Evolutionary conservation across 1,140 invertebrate species (phyloP), one percentile per base, ranked within the genome.

Genomic region (Aphelinus certus): DNA sequence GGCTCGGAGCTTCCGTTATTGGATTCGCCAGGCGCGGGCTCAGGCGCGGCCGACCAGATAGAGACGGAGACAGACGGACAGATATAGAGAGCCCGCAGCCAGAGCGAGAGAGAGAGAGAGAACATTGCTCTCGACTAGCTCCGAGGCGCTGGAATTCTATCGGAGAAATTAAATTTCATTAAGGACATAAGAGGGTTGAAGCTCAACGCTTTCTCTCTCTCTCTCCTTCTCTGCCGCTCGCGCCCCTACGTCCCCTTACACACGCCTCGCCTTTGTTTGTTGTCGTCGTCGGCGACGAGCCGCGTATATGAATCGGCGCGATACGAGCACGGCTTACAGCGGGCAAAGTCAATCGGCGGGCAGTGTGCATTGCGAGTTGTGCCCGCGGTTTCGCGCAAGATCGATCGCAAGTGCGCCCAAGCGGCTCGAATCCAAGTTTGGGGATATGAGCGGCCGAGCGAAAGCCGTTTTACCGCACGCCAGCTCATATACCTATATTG

Each of bases 151-250:
- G 63, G 70, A 67, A 76, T 76, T 73, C 71, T 80, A 81, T 81
- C 81, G 73, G 75, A 81, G 80, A 82, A 84, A 82, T 82, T 84
- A 79, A 83, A 84, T 84, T 76, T 83, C 83, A 84, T 84, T 83
- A 82, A 82, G 80, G 82, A 78, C 75, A 78, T 79, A 78, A 76
- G 77, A 77, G 76, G 66, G 61, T 26, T 26, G 26, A 26, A 26
- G 26, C 26, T 26, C 63, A 55, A 62, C 56, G 2, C 7, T 49
- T 3, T 26, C 26, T 62, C 43, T 64, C 55, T 48, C 46, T 63
- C 51, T 26, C 45, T 56, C 46, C 2, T n/a, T 1, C 43, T 7
- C 57, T 46, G 2, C 2, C 7, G 48, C 61, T 26, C 5, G 43
- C 9, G 1, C 67, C 49, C 7, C 51, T 7, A 42, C 1, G 26